These are phyloP conservation scores for Tineola bisselliella DNA, from an alignment of 2,888 invertebrate genomes.

Conservation along the genomic window DNA sequence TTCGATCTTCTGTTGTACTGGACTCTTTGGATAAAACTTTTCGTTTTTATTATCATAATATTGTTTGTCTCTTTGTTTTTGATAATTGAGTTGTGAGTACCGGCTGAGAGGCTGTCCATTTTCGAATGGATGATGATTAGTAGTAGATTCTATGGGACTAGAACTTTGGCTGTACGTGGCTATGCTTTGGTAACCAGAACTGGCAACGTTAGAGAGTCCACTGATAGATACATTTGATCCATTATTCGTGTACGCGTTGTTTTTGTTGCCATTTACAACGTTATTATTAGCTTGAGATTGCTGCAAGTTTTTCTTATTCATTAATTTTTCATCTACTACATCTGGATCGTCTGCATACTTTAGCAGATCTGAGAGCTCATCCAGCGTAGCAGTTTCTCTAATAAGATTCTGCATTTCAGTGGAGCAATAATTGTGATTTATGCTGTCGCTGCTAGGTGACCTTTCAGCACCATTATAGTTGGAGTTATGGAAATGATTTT, in stretches of 20 bases:
- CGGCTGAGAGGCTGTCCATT: conserved; percentile 60
- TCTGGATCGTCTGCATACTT: conserved; percentile 81
- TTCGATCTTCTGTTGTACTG: conserved; percentile 62
- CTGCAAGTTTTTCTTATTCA: conserved; percentile 56
- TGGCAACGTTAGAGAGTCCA: conserved; percentile 80
- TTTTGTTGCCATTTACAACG: conserved; percentile 52
- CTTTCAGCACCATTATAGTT: conserved; percentile 51
- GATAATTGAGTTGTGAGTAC: conserved; percentile 60
- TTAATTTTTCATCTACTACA: conserved; percentile 59
- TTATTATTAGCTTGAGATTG: conserved; percentile 50
- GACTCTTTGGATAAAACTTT: conserved; percentile 62
- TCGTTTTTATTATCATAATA: conserved; percentile 60
- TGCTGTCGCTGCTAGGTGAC: conserved; percentile 55
- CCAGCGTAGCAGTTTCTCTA: conserved; percentile 71
- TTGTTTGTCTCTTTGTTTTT: conserved; percentile 62
- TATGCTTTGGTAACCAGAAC: conserved; percentile 89
- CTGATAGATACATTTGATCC: conserved; percentile 84
- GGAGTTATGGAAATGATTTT: conserved; percentile 48
- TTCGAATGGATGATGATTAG: conserved; percentile 51
- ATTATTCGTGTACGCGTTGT: conserved; percentile 59
- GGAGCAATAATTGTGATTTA: conserved; percentile 55
- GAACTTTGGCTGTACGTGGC: conserved; percentile 88
- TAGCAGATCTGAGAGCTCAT: conserved; percentile 76
- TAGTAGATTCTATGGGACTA: conserved; percentile 79
- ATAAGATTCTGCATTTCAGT: conserved; percentile 55